Percentiles rank a stretch among this genome's conserved stretches.
phyloP scores from a whole-genome alignment of 2,113 vertebrate genomes.

The Acanthochromis polyacanthus region DNA sequence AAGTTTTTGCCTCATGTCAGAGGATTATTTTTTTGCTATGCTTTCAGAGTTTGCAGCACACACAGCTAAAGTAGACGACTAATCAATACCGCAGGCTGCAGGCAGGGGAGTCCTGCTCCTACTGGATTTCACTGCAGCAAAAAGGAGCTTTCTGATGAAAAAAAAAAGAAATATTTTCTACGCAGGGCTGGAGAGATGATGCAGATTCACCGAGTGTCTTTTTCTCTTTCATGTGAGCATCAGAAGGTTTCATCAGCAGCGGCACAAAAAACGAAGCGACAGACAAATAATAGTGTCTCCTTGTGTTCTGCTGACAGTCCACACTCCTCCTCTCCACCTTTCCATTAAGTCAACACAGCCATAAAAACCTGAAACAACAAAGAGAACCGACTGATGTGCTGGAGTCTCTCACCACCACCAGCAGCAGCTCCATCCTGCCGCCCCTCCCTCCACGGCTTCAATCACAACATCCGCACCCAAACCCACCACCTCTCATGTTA shows the following conservation, averaged over 20 bases:
- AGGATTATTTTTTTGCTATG: slow-evolving; percentile 46
- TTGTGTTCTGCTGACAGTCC: background rate
- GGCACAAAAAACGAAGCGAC: background rate
- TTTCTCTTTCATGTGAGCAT: slow-evolving; percentile 10
- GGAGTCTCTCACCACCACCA: slow-evolving; percentile 37
- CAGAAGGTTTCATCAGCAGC: background rate
- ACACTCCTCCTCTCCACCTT: background rate
- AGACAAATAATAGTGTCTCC: background rate
- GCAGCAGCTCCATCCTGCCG: background rate
- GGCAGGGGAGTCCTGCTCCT: slow-evolving; percentile 64
- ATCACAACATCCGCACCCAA: slow-evolving; percentile 54
- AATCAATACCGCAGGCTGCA: slow-evolving; percentile 78
- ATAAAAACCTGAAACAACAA: slow-evolving; percentile 61
- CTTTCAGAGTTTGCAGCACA: slow-evolving; percentile 69
- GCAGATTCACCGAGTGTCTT: background rate
- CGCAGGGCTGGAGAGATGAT: slow-evolving; percentile 14
- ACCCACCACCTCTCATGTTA: slow-evolving; percentile 1
- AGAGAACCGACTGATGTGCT: slow-evolving; percentile 19
- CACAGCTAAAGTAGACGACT: slow-evolving; percentile 72
- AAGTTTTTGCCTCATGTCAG: slow-evolving; percentile 18
- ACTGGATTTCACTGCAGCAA: slow-evolving; percentile 77
- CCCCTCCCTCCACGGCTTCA: slow-evolving; percentile 37
- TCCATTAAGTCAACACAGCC: slow-evolving; percentile 45
- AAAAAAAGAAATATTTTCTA: slow-evolving; percentile 13
- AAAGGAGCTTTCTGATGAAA: slow-evolving; percentile 60